phyloP scores from a whole-genome alignment of 2,888 invertebrate genomes.

The Eupithecia dodoneata region DNA sequence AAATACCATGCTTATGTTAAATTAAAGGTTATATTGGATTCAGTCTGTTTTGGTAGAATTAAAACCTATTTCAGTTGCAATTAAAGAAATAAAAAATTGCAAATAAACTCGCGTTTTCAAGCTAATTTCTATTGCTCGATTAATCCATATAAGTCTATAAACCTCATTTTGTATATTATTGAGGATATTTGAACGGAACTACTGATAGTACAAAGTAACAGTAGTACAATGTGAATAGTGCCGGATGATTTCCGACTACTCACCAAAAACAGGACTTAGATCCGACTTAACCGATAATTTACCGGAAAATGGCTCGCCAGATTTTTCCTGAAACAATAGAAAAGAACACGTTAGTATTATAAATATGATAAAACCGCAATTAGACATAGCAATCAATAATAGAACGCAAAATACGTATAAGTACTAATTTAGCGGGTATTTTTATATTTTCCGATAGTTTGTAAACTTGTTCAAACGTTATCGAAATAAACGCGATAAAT shows the following conservation, averaged over 20 bases:
- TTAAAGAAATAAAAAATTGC: constrained; percentile 18
- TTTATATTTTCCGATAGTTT: too few species aligned
- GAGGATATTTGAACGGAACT: background rate
- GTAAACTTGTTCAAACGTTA: too few species aligned
- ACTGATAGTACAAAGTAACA: background rate
- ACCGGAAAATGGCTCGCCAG: constrained; percentile 89
- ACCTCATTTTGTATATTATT: background rate
- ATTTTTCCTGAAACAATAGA: constrained; percentile 91
- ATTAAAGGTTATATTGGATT: constrained; percentile 46
- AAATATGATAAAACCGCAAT: too few species aligned
- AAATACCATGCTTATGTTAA: constrained; percentile 40
- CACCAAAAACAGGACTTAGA: constrained; percentile 94
- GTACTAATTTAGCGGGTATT: too few species aligned
- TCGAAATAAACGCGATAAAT: too few species aligned
- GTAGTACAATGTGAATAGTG: constrained; percentile 17
- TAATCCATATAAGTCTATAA: constrained; percentile 15
- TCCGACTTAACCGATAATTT: constrained; percentile 93
- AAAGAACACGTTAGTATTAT: constrained; percentile 36
- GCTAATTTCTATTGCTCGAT: constrained; percentile 20
- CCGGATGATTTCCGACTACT: constrained; percentile 70
- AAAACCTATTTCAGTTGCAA: constrained; percentile 9
- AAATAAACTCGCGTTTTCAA: constrained; percentile 26
- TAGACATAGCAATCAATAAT: too few species aligned
- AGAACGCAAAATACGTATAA: too few species aligned
- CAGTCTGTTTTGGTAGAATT: constrained; percentile 44